Evolutionary conservation across 1,140 invertebrate genomes (phyloP).

Genomic region (Bicyclus anynana): DNA sequence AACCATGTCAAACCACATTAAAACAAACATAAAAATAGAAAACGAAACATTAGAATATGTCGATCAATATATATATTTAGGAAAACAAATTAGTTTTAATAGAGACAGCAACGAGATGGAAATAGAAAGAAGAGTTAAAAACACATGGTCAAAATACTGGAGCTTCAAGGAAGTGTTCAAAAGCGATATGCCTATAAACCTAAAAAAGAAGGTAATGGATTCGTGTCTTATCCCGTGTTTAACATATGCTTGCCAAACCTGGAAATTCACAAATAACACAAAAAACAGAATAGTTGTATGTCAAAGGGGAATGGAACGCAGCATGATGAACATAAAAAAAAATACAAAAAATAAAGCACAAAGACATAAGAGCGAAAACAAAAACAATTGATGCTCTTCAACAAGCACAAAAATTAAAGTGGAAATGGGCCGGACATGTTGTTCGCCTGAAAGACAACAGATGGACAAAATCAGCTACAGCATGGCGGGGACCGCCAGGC

Average conservation of each 20-base stretch:
- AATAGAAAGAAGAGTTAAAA: slow-evolving; percentile 16
- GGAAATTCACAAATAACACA: too few species aligned
- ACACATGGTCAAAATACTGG: slow-evolving; percentile 26
- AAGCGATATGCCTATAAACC: slow-evolving; percentile 10
- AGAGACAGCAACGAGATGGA: slow-evolving; percentile 11
- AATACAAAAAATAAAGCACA: background rate
- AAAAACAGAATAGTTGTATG: slow-evolving; percentile 8
- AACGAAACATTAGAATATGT: slow-evolving; percentile 11
- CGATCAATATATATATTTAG: slow-evolving; percentile 22
- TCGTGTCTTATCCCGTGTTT: slow-evolving; percentile 4
- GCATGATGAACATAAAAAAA: slow-evolving; percentile 15
- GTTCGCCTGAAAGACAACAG: too few species aligned
- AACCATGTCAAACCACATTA: slow-evolving; percentile 20
- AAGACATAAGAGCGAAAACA: background rate
- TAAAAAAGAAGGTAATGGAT: slow-evolving; percentile 12
- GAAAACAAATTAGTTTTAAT: slow-evolving; percentile 24
- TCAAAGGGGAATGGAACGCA: slow-evolving; percentile 13
- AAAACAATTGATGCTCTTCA: background rate
- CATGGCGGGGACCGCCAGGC: too few species aligned
- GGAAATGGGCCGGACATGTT: background rate
- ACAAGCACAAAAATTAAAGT: background rate
- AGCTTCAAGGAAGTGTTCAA: slow-evolving; percentile 20
- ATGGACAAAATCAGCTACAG: too few species aligned
- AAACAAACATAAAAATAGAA: background rate
- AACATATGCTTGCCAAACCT: too few species aligned